These are phyloP conservation scores for Scleropages formosus DNA, from an alignment of 2,797 vertebrate species.

Conservation along the genomic window DNA sequence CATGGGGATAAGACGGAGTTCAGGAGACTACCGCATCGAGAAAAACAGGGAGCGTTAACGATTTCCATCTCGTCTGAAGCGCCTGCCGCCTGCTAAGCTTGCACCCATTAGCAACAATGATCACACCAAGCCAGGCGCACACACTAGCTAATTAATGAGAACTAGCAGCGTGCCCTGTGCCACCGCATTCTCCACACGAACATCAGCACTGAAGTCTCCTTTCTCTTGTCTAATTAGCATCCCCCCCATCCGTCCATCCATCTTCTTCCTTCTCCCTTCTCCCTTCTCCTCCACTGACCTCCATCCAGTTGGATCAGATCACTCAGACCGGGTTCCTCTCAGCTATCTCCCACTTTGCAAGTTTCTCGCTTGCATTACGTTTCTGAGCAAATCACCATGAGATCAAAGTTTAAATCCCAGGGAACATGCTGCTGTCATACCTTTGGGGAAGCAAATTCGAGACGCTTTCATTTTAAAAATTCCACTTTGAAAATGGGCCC, in stretches of 20 bases:
- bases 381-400: too few relatives aligned
- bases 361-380: too few relatives aligned
- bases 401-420: too few relatives aligned
- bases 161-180: slow-evolving; percentile 26
- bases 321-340: too few relatives aligned
- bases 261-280: background rate
- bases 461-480: too few relatives aligned
- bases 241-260: background rate
- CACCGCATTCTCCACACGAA: slow-evolving; percentile 37
- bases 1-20: background rate
- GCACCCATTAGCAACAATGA: slow-evolving; percentile 24
- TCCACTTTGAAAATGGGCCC: too few relatives aligned
- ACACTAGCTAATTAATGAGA: slow-evolving; percentile 39
- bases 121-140: slow-evolving; percentile 23
- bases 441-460: too few relatives aligned
- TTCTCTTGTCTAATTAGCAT: slow-evolving; percentile 36
- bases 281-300: background rate
- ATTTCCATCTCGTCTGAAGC: slow-evolving; percentile 13
- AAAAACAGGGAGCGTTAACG: slow-evolving; percentile 23
- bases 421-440: too few relatives aligned
- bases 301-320: background rate
- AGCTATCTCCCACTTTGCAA: background rate
- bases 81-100: background rate
- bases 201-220: slow-evolving; percentile 19
- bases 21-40: slow-evolving; percentile 10